Base-by-base conservation (phyloP, 2,888 invertebrate species). In the Criorhina ranunculi region DNA sequence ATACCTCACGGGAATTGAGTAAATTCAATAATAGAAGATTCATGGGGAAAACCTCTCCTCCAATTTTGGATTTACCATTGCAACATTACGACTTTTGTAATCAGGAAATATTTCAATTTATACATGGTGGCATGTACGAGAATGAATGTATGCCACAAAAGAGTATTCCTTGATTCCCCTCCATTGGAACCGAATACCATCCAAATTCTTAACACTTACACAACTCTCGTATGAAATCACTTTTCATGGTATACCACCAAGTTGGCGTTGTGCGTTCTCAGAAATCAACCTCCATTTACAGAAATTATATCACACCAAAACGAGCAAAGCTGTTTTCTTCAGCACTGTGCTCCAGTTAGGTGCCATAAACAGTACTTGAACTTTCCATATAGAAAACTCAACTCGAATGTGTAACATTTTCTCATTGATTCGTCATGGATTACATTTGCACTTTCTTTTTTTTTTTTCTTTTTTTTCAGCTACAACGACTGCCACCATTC, bases 381-480 rank as follows among this genome's bases (percentile, higher is more conserved):
- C 59, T 35, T 33, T 60, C 82, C 70, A 66, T 66, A 77, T 35
- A 11, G 11, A 49, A 66, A 44, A 19, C 12, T 4, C 5, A 42
- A 35, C 31, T 49, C 53, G 12, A 40, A 62, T 51, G 51, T 53
- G 60, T 55, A 44, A 70, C 51, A 66, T 75, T 76, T 59, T 67
- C 49, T 31, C 31, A 59, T 24, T 11, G 15, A 60, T 51, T 33
- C 35, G 29, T 40, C 60, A 51, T 42, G 40, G 19, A 42, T 24
- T 57, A 73, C 37, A 78, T 67, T 73, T 73, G 67, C 53, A 62
- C 79, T 79, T 75, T 67, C 55, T 66, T 76, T 31, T 53, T 67
- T 49, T 66, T 76, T 37, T 53, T 67, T 49, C 5, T 12, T 60
- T 49, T 72, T 59, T 73, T 73, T 0, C 66, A 78, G 83, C 35